These are phyloP conservation scores for Pseudorectes ferrugineus DNA, from an alignment of 2,113 vertebrate species.

Conservation along the genomic window DNA sequence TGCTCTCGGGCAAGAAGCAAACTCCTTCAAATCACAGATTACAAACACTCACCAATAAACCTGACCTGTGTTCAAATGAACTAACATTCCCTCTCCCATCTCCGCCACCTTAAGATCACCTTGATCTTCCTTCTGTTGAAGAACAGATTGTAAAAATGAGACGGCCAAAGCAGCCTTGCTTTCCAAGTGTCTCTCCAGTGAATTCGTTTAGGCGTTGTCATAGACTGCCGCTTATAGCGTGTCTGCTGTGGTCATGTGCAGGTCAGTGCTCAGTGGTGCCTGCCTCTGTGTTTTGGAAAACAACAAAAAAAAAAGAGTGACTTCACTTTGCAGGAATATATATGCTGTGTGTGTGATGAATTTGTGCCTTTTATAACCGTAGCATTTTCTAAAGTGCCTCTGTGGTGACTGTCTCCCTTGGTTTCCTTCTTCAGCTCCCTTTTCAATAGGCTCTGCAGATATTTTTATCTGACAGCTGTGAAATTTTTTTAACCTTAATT, in stretches of 20 bases:
- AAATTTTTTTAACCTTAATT: conserved; percentile 53
- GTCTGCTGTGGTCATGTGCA: conserved; percentile 11
- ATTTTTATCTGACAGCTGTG: conserved; percentile 63
- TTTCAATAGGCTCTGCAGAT: conserved; percentile 32
- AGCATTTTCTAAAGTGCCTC: conserved; percentile 70
- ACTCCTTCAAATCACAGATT: not conserved
- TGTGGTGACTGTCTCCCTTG: conserved; percentile 54
- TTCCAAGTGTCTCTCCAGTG: not conserved
- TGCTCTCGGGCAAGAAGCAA: not conserved
- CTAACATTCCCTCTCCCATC: not conserved
- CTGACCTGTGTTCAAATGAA: not conserved
- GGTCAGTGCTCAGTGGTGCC: conserved; percentile 34
- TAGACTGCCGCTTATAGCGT: not conserved
- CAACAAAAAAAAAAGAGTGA: conserved; percentile 3
- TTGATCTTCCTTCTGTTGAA: not conserved
- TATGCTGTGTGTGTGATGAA: conserved; percentile 48
- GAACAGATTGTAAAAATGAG: not conserved
- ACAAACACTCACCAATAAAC: not conserved
- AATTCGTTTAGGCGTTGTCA: not conserved
- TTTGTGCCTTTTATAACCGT: conserved; percentile 69
- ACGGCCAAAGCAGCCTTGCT: not conserved
- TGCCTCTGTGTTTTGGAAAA: conserved; percentile 33
- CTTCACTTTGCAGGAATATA: conserved; percentile 40
- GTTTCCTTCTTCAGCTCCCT: conserved; percentile 41
- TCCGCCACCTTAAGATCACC: not conserved